Conservation (phyloP, 2,797 vertebrate genomes). For the Brotogeris chrysoptera region DNA sequence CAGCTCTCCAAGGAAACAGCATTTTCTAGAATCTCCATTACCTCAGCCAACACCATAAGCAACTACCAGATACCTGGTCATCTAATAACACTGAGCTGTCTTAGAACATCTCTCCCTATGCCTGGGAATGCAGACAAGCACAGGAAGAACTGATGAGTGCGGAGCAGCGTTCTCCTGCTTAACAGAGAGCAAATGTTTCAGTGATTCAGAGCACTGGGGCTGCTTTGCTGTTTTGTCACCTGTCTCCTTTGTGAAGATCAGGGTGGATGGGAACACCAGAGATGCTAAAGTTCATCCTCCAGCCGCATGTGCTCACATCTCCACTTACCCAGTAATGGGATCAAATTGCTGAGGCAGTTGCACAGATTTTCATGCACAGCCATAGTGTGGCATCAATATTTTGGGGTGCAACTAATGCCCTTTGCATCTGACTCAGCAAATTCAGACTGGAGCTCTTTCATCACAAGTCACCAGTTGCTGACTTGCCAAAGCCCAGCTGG, state of each 20-base stretch:
- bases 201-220: background rate
- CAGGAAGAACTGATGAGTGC: background rate
- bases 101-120: background rate
- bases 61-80: background rate
- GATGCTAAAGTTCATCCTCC: background rate
- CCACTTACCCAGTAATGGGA: background rate
- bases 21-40: background rate
- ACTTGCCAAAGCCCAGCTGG: background rate
- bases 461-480: background rate
- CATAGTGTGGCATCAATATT: background rate
- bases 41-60: background rate
- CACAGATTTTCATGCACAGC: background rate
- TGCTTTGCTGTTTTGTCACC: background rate
- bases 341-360: background rate
- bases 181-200: background rate
- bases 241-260: background rate
- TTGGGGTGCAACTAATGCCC: background rate
- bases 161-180: background rate
- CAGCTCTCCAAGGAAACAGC: background rate
- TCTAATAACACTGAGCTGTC: background rate
- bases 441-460: background rate
- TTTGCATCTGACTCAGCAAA: background rate
- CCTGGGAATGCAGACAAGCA: background rate
- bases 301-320: background rate
- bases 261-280: background rate